Evolutionary conservation across 2,797 vertebrate genomes (phyloP), one percentile per base, ranked within the genome.

Genomic region (Sebastes goodei): DNA sequence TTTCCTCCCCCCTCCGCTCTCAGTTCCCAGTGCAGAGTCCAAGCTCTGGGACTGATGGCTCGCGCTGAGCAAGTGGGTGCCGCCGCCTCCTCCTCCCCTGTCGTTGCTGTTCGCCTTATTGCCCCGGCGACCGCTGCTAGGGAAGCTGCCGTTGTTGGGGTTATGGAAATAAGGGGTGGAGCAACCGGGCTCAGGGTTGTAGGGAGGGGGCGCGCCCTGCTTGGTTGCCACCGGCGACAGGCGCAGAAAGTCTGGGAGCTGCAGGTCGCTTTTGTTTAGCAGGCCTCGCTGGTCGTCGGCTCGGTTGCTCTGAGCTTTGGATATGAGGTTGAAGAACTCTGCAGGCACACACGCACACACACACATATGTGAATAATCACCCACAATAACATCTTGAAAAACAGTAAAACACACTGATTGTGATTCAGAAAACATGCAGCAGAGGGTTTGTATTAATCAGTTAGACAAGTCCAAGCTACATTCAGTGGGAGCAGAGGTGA

Each of bases 291-390:
- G 98, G 97, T 99, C 99, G 93, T 99, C 96, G 89, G 97, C 98
- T 97, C 99, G 94, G 96, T 96, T 98, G 96, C 98, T 98, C 96
- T 99, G 99, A 95, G 98, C 98, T 97, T 98, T 99, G 96, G 98
- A 99, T 96, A 99, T 97, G 95, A 99, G 97, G 96, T 99, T 96
- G 96, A 99, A 99, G 97, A 99, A 99, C 89, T 99, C 99, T 99
- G 95, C 82, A 42, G 70, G 20, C 65, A 15, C 38, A 62, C 76
- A 89, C 53, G 73, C 64, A 86, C 74, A 89, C 27, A 72, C 73
- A 71, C 20, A 85, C 6, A 55, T 33, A 80, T 27, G 77, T 86
- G 15, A 82, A 80, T 78, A 78, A 84, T 64, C 59, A 63, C 21
- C 33, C 15, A 25, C 53, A 78, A 62, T 21, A 10, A 56, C 52